Percentiles rank a stretch among this genome's conserved stretches.
These are phyloP conservation scores for Trichechus manatus DNA, from an alignment of 2,113 vertebrate species.

Conservation along the genomic window DNA sequence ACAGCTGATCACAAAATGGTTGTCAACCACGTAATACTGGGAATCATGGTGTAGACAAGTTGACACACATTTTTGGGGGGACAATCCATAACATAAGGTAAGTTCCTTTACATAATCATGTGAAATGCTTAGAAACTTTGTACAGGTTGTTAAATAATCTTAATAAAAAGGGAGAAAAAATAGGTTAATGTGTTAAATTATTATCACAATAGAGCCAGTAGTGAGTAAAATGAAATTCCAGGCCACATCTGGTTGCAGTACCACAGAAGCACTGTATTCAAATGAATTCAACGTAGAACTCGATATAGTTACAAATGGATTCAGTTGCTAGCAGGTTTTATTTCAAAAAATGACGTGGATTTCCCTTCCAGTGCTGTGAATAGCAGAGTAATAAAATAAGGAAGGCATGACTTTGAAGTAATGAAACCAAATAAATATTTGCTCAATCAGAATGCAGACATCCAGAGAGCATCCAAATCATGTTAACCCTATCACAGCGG, in stretches of 20 bases:
- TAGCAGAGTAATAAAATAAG: background rate
- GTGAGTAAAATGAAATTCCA: background rate
- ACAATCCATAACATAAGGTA: background rate
- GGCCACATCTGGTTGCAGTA: background rate
- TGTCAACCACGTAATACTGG: too few relatives aligned
- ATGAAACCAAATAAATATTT: background rate
- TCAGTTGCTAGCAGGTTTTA: background rate
- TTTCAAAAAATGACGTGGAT: background rate
- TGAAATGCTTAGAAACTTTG: background rate
- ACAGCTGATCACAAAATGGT: too few relatives aligned
- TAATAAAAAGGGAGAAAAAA: background rate
- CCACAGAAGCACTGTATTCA: background rate
- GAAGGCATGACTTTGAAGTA: background rate
- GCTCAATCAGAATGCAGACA: background rate
- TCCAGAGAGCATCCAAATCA: background rate
- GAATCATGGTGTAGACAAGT: too few relatives aligned
- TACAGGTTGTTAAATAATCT: background rate
- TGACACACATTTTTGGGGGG: too few relatives aligned
- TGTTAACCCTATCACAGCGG: rapidly evolving
- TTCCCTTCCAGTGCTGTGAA: background rate
- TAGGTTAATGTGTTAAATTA: background rate
- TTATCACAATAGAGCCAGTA: background rate
- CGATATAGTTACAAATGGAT: background rate
- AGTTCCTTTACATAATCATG: background rate
- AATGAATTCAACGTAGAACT: background rate